A percentile compares a stretch with the other conserved stretches of the same genome.
phyloP scores from a whole-genome alignment of 2,888 invertebrate species.

The Sycophila texana region DNA sequence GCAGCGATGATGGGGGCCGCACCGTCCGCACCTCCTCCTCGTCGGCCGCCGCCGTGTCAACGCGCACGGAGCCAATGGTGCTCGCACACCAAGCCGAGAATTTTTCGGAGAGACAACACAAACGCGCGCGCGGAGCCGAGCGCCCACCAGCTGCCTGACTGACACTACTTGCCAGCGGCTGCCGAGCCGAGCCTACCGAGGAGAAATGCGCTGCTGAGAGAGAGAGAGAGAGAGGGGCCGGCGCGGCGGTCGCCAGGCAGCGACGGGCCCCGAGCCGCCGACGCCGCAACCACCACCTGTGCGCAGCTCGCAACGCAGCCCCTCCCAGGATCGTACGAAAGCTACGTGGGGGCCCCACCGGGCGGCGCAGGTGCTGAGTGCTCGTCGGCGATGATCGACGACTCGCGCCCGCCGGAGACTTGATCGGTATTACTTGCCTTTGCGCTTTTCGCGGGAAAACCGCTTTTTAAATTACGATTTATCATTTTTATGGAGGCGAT shows the following conservation, averaged over 20 bases:
- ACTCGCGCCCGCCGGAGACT: too few relatives aligned
- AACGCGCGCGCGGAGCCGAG: constrained; percentile 59
- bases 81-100: not conserved
- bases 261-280: constrained; percentile 63
- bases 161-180: constrained; percentile 55
- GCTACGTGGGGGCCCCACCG: constrained; percentile 8
- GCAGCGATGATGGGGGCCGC: not conserved
- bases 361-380: not conserved
- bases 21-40: not conserved
- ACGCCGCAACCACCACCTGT: constrained; percentile 26
- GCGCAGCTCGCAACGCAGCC: not conserved
- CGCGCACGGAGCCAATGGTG: too few relatives aligned
- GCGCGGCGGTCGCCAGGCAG: constrained; percentile 31
- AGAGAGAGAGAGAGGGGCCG: constrained; percentile 9
- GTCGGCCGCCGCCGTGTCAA: not conserved
- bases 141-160: constrained; percentile 69
- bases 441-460: too few relatives aligned
- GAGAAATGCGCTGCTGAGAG: constrained; percentile 58
- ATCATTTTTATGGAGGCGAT: too few relatives aligned
- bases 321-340: constrained; percentile 46
- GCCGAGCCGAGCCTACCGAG: not conserved
- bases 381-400: too few relatives aligned
- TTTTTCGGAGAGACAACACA: not conserved
- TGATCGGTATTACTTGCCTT: too few relatives aligned
- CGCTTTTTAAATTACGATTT: too few relatives aligned